These are phyloP conservation scores for Amphimallon solstitiale DNA, from an alignment of 2,888 invertebrate genomes.

Conservation along the genomic window DNA sequence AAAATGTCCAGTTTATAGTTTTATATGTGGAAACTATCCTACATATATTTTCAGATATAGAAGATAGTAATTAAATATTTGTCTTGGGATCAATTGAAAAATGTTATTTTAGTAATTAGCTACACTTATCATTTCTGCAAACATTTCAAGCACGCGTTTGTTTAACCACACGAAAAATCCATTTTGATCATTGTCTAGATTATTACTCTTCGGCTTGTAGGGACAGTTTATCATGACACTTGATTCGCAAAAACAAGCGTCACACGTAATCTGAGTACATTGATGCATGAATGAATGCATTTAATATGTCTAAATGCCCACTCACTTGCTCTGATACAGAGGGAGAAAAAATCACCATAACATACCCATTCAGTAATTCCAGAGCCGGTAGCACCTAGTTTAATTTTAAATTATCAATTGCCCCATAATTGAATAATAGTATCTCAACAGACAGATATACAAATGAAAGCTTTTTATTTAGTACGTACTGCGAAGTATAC, in stretches of 20 bases:
- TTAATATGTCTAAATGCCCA: conserved; percentile 2
- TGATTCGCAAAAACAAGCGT: conserved; percentile 2
- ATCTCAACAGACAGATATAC: conserved; percentile 20
- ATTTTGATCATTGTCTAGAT: conserved; percentile 4
- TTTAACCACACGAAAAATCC: conserved; percentile 12
- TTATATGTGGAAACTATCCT: no score
- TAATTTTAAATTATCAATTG: conserved; percentile 41
- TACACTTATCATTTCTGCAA: conserved; percentile 11
- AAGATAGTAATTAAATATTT: no score
- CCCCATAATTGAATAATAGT: conserved; percentile 40
- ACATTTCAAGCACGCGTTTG: background rate
- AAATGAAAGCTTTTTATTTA: conserved; percentile 16
- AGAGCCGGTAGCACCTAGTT: conserved; percentile 44
- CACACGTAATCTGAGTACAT: conserved; percentile 6
- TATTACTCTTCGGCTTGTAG: background rate
- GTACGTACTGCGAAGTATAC: conserved; percentile 13
- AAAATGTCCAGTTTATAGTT: no score
- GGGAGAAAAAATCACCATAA: conserved; percentile 10
- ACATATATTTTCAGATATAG: no score
- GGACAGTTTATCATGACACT: conserved; percentile 5
- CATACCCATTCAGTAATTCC: conserved; percentile 22
- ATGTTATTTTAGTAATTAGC: background rate
- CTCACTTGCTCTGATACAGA: conserved; percentile 2
- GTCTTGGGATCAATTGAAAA: no score
- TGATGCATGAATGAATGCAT: background rate